Conservation (phyloP, 2,797 vertebrate species). For the Hemibagrus guttatus region DNA sequence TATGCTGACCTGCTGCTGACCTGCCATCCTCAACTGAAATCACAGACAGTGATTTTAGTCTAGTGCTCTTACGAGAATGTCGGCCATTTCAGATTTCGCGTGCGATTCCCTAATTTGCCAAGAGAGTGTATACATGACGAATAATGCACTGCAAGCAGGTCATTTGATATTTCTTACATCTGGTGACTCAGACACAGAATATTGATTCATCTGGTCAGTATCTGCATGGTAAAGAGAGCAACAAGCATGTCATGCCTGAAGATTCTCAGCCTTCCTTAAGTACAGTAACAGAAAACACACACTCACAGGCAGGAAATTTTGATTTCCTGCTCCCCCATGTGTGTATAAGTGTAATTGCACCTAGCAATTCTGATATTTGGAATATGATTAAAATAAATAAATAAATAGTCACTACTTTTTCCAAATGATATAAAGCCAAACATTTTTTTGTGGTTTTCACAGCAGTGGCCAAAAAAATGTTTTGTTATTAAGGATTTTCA, state of each 20-base stretch:
- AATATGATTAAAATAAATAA: background rate
- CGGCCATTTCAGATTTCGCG: background rate
- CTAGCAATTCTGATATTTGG: background rate
- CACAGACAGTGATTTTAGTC: too few species aligned
- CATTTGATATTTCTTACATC: background rate
- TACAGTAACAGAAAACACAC: background rate
- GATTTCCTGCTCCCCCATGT: conserved; percentile 11
- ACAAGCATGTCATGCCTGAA: background rate
- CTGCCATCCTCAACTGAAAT: background rate
- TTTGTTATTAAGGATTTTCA: background rate
- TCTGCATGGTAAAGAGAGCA: background rate
- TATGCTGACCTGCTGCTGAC: conserved; percentile 2
- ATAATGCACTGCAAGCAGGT: background rate
- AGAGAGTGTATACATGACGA: background rate
- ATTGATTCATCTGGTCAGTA: background rate
- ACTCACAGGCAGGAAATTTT: background rate
- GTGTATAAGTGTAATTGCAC: conserved; percentile 1
- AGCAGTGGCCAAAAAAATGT: background rate
- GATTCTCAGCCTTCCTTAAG: background rate
- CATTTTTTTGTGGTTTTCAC: background rate
- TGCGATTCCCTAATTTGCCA: background rate
- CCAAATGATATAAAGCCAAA: background rate
- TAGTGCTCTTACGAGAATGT: background rate
- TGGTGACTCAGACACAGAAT: background rate
- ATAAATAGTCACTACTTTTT: background rate